These are phyloP conservation scores for Rhagium mordax DNA, from an alignment of 2,888 invertebrate species.

Conservation along the genomic window DNA sequence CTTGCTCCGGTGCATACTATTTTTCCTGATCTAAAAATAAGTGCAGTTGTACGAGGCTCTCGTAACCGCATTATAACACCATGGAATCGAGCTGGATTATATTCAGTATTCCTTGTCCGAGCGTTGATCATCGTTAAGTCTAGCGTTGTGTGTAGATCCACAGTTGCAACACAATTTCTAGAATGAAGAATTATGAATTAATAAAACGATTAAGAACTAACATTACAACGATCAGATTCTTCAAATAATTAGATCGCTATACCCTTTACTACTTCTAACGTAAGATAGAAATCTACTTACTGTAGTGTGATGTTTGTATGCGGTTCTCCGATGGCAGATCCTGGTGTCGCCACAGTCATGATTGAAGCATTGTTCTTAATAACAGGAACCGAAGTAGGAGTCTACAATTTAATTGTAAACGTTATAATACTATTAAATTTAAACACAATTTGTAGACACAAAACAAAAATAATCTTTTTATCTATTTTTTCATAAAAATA, in stretches of 20 bases:
- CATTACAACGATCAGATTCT: too few relatives aligned
- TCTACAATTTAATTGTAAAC: background rate
- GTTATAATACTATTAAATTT: too few relatives aligned
- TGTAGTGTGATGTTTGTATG: slow-evolving; percentile 72
- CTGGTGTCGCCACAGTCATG: slow-evolving; percentile 64
- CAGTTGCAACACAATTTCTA: slow-evolving; percentile 84
- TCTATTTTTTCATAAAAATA: too few relatives aligned
- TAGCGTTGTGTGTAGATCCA: slow-evolving; percentile 81
- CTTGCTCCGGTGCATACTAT: slow-evolving; percentile 87
- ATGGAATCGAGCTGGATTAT: slow-evolving; percentile 86
- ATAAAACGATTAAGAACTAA: too few relatives aligned
- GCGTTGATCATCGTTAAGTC: slow-evolving; percentile 83
- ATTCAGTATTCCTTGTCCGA: slow-evolving; percentile 86
- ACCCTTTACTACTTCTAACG: too few relatives aligned
- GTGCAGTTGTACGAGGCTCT: slow-evolving; percentile 82
- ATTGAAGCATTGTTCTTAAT: slow-evolving; percentile 48
- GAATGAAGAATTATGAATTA: slow-evolving; percentile 34
- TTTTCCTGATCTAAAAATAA: slow-evolving; percentile 87
- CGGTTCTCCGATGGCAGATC: slow-evolving; percentile 70
- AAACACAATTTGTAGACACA: background rate
- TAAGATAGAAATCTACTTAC: too few relatives aligned
- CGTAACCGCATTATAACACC: slow-evolving; percentile 88
- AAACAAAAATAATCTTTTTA: background rate
- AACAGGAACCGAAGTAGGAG: slow-evolving; percentile 29
- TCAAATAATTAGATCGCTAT: too few relatives aligned